Conservation (phyloP, 2,797 vertebrate species). For the Betta splendens region DNA sequence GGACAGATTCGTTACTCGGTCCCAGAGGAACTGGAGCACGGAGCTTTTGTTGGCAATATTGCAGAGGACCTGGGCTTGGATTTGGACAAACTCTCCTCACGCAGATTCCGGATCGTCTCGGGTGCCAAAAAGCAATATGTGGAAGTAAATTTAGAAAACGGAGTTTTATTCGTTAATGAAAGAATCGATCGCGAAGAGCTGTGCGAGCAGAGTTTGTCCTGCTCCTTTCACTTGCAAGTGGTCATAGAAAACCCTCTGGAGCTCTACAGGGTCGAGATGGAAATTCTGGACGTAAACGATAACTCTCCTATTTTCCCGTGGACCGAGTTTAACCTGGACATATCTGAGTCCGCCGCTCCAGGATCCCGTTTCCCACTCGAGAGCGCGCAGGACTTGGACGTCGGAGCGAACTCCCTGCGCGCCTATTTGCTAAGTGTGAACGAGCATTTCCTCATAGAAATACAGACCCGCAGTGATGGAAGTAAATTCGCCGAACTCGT, state of each 20-base stretch:
- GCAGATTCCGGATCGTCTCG: conserved; percentile 80
- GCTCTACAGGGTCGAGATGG: conserved; percentile 80
- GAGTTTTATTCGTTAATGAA: conserved; percentile 81
- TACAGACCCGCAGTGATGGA: conserved; percentile 87
- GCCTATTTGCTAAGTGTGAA: conserved; percentile 90
- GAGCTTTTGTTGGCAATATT: conserved; percentile 82
- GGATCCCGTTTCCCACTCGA: conserved; percentile 90
- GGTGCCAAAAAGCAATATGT: conserved; percentile 79
- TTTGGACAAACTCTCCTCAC: conserved; percentile 72
- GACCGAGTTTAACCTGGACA: conserved; percentile 81
- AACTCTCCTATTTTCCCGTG: conserved; percentile 81
- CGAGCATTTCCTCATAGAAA: conserved; percentile 87
- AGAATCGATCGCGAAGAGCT: conserved; percentile 81
- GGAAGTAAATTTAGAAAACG: conserved; percentile 82
- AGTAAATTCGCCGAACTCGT: conserved; percentile 92
- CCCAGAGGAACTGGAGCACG: conserved; percentile 81
- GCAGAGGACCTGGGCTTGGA: conserved; percentile 82
- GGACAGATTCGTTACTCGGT: conserved; percentile 82
- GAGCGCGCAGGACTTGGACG: conserved; percentile 90
- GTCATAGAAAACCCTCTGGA: conserved; percentile 83
- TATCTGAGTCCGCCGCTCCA: conserved; percentile 86
- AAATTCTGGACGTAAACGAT: conserved; percentile 82
- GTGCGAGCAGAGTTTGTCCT: conserved; percentile 80
- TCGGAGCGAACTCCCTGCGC: conserved; percentile 87
- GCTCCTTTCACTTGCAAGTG: conserved; percentile 81